phyloP scores from a whole-genome alignment of 2,888 invertebrate species.

The Rhimphoctona megacephalus region DNA sequence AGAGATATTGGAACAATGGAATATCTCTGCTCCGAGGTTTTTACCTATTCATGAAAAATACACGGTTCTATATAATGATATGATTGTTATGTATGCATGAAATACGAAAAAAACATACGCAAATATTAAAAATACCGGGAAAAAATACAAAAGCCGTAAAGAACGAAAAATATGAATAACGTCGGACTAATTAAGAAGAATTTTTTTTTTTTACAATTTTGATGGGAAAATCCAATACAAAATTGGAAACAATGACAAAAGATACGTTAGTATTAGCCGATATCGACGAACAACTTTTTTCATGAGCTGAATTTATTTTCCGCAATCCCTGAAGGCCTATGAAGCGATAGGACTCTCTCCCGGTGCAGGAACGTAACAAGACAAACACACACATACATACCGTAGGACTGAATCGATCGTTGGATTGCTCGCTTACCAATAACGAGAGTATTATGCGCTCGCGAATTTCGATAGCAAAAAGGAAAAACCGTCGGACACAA shows the following conservation, averaged over 20 bases:
- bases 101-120: not conserved
- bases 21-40: not conserved
- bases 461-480: constrained; percentile 48
- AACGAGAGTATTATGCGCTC: constrained; percentile 57
- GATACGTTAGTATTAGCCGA: not conserved
- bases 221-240: not conserved
- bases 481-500: constrained; percentile 25
- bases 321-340: constrained; percentile 19
- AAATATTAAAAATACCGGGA: not conserved
- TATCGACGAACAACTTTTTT: constrained; percentile 2
- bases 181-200: not conserved
- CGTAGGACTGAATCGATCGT: constrained; percentile 23
- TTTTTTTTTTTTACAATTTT: not conserved
- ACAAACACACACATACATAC: constrained; percentile 1
- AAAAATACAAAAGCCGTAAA: not conserved
- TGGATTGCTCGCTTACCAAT: constrained; percentile 49
- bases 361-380: not conserved
- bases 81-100: not conserved
- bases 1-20: constrained; percentile 11
- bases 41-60: not conserved
- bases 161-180: not conserved
- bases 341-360: constrained; percentile 32
- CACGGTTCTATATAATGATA: not conserved
- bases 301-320: constrained; percentile 21
- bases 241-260: not conserved